Evolutionary conservation across 2,113 vertebrate species (phyloP), one percentile per base, ranked within the genome.

Genomic region (Gobius niger): DNA sequence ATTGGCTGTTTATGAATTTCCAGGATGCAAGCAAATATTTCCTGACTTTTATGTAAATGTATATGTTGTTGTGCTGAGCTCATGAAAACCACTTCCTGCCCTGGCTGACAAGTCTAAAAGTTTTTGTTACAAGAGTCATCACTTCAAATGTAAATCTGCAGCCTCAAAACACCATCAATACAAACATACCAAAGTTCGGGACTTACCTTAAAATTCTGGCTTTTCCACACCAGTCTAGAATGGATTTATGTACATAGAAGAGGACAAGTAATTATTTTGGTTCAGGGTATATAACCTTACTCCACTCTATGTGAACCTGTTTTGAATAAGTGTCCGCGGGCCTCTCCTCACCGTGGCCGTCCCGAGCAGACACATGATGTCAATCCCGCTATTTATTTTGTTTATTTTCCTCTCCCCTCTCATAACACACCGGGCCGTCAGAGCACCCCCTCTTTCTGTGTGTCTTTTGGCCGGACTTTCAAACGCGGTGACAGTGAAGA

Each of bases 341-440:
- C 14, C 14, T 60, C 44, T 50, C 60, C 18, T 62, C 14, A 69
- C 66, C 46, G 11, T 69, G 63, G 65, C 71, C 12, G 41, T 72
- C 40, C 65, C 49, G n/a, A 72, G 70, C 75, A 82, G 84, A 85
- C 77, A 88, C 72, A 82, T 84, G 85, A 91, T 88, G 87, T 89
- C 85, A 85, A 84, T 85, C 68, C 81, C 61, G 34, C 73, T 84
- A 83, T 89, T 90, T 87, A 85, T 89, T 85, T 67, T 85, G 83
- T 84, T 87, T 86, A 85, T 88, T 89, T 87, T 85, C 67, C 81
- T 81, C 76, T 78, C 69, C 77, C 77, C 77, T 79, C 76, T 76
- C 79, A 82, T 75, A 84, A 85, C 76, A 85, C 72, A 66, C 76
- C 82, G 82, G 70, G 77, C 85, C 74, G 75, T 83, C 72, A 82